Percentiles rank a stretch among this genome's conserved stretches.
phyloP scores from a whole-genome alignment of 2,797 vertebrate genomes.

The Brachyrhaphis roseni region DNA sequence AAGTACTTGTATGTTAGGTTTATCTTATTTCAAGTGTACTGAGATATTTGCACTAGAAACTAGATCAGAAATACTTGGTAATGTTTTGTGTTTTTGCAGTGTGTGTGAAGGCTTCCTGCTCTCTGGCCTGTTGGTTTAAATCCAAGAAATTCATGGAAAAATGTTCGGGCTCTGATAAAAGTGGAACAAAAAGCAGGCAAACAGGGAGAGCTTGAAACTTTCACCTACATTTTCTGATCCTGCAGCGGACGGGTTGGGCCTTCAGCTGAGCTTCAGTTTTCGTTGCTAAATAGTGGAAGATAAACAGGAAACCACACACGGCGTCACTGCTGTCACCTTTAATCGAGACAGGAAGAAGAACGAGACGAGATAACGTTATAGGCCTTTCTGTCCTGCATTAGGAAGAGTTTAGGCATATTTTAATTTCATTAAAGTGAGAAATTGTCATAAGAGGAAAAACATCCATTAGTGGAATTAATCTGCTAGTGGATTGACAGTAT shows the following conservation, averaged over 20 bases:
- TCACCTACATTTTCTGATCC: constrained; percentile 7
- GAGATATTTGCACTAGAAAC: too few relatives aligned
- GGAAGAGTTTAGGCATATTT: neutral
- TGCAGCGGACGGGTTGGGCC: neutral
- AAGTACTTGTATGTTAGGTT: too few relatives aligned
- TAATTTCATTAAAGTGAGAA: too few relatives aligned
- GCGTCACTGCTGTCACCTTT: constrained; percentile 26
- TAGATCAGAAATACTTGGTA: too few relatives aligned
- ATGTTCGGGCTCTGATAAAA: constrained; percentile 11
- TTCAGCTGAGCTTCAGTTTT: constrained; percentile 11
- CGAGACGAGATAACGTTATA: constrained; percentile 1
- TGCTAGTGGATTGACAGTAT: too few relatives aligned
- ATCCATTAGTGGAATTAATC: too few relatives aligned
- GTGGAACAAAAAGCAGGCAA: neutral
- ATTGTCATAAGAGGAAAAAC: too few relatives aligned
- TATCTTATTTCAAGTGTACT: too few relatives aligned
- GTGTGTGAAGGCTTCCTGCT: constrained; percentile 33
- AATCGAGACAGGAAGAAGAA: constrained; percentile 43
- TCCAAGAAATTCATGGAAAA: constrained; percentile 16
- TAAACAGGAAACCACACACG: constrained; percentile 74
- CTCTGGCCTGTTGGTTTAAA: constrained; percentile 9
- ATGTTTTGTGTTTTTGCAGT: constrained; percentile 9
- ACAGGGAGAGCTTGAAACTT: neutral
- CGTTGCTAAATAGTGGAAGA: constrained; percentile 36
- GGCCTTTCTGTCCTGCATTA: constrained; percentile 4